phyloP scores from a whole-genome alignment of 1,140 invertebrate species.

The Palaemon carinicauda region DNA sequence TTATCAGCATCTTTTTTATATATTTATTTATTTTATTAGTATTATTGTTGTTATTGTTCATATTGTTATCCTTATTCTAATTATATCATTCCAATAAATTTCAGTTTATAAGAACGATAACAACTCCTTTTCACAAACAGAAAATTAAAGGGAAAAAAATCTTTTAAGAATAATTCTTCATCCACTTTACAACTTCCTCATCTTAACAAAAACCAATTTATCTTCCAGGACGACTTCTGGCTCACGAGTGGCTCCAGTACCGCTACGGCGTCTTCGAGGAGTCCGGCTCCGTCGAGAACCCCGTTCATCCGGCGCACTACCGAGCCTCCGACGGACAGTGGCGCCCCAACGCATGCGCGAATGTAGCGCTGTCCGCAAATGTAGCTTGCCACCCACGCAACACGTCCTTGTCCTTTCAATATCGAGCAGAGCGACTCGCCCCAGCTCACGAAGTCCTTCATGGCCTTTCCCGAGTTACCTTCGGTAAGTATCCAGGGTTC shows the following conservation, averaged over 20 bases:
- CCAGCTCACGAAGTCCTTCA: conserved; percentile 43
- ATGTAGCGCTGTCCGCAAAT: conserved; percentile 18
- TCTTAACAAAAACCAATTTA: background rate
- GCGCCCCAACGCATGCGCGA: conserved; percentile 53
- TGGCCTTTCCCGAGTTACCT: conserved; percentile 48
- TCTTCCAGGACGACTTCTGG: conserved; percentile 65
- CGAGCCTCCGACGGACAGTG: conserved; percentile 48
- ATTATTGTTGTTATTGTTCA: no score
- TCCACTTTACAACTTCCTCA: background rate
- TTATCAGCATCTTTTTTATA: no score
- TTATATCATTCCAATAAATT: no score
- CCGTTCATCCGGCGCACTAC: conserved; percentile 60
- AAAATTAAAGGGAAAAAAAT: no score
- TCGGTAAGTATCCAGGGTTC: conserved; percentile 34
- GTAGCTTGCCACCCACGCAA: conserved; percentile 35
- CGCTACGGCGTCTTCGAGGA: conserved; percentile 63
- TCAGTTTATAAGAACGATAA: no score
- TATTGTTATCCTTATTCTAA: no score
- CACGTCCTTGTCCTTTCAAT: conserved; percentile 41
- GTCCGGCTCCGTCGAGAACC: conserved; percentile 60
- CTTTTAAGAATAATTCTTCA: background rate
- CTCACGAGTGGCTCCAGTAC: conserved; percentile 62
- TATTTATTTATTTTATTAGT: no score
- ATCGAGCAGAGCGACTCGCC: conserved; percentile 30
- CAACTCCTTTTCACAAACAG: no score